Base-by-base conservation (phyloP, 2,113 vertebrate genomes). In the Arvicanthis niloticus region DNA sequence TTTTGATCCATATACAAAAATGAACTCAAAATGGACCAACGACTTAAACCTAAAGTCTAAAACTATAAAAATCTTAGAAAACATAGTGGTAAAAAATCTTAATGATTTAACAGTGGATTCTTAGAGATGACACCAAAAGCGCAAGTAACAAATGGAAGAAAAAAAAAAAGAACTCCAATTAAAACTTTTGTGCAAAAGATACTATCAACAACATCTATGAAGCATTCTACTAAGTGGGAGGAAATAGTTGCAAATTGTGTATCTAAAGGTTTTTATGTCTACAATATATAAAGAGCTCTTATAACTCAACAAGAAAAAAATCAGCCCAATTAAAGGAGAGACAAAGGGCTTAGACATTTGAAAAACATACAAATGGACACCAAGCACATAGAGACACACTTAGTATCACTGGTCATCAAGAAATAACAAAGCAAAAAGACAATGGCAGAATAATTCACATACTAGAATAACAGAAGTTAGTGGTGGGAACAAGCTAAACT, bases 271-370 rank as follows among this genome's bases (percentile, higher is more conserved):
- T 70, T 87, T 89, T 53, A 80, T n/a, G 77, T 22, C 34, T 81
- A 94, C n/a, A 65, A 29, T 62, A 62, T 42, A 77, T 12, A 34
- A 93, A 89, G 34, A 92, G 45, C 85, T 70, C 67, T 45, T 84
- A 84, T 19, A 94, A 89, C 17, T 60, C 45, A 82, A 94, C 58
- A 91, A 51, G 24, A 82, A 65, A 88, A 95, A 77, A 89, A 91
- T 9, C 81, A 65, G 26, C n/a, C 26, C 81, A 62, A 65, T 19
- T 85, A 85, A 65, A 85, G 81, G 58, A 85, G 58, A 84, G 58
- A 45, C 58, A 62, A 62, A 62, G 40, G 58, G n/a, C n/a, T 62
- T 29, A 84, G 56, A 60, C 81, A 84, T 84, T 84, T 84, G 58
- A 84, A 2, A 82, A 84, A 16, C 26, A 84, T 42, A 85, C 81